These are phyloP conservation scores for Atherix ibis DNA, from an alignment of 2,888 invertebrate genomes.

Conservation along the genomic window DNA sequence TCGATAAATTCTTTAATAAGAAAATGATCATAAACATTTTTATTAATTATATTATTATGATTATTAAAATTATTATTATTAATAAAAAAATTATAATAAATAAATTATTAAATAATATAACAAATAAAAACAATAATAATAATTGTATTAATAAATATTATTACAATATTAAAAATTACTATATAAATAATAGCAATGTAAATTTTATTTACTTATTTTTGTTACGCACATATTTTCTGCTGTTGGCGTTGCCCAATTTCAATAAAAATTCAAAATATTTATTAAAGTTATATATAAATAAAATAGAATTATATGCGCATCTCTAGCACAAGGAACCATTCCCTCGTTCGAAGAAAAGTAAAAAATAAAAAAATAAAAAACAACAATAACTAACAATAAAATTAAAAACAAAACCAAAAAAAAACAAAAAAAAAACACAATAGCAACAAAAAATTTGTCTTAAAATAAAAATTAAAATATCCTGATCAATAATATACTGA, in stretches of 20 bases:
- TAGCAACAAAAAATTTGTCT: constrained; percentile 1
- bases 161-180: constrained; percentile 12
- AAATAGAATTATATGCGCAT: constrained; percentile 9
- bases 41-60: not conserved
- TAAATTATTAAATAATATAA: constrained; percentile 6
- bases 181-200: constrained; percentile 5
- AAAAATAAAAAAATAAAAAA: constrained; percentile 5
- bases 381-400: constrained; percentile 1
- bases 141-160: constrained; percentile 10
- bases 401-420: constrained; percentile 5
- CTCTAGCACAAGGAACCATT: constrained; percentile 14
- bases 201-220: constrained; percentile 16
- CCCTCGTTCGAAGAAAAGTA: constrained; percentile 11
- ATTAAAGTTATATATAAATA: constrained; percentile 4
- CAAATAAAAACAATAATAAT: constrained; percentile 8
- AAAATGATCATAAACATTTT: not conserved
- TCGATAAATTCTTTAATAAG: too few species aligned
- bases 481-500: constrained; percentile 2
- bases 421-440: constrained; percentile 4
- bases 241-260: constrained; percentile 34
- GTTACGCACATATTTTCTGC: constrained; percentile 33
- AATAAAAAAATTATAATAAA: constrained; percentile 4
- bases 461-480: too few species aligned
- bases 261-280: constrained; percentile 15
- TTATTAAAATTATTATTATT: not conserved